Evolutionary conservation across 1,140 invertebrate species (phyloP).

Genomic region (Amphibalanus amphitrite): DNA sequence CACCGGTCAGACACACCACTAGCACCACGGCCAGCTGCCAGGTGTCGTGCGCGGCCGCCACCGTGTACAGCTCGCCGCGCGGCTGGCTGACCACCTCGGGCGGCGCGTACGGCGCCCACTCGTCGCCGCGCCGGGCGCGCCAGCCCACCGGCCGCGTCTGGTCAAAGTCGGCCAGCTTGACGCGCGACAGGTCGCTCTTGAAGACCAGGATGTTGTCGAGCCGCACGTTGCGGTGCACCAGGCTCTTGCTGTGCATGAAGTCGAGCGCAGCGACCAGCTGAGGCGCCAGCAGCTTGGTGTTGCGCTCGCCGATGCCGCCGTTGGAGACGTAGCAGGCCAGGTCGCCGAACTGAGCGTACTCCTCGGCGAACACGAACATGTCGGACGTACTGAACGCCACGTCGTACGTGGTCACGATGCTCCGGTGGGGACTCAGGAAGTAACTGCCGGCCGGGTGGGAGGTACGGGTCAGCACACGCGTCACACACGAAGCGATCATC

Average conservation of each 20-base stretch:
- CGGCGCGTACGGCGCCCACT: slow-evolving; percentile 79
- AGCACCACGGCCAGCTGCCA: slow-evolving; percentile 93
- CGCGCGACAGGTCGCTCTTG: slow-evolving; percentile 67
- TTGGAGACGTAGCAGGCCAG: slow-evolving; percentile 69
- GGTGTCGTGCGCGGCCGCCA: slow-evolving; percentile 69
- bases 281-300: slow-evolving; percentile 53
- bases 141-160: slow-evolving; percentile 46
- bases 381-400: slow-evolving; percentile 72
- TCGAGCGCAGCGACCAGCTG: slow-evolving; percentile 77
- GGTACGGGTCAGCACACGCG: too few relatives aligned
- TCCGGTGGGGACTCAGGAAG: slow-evolving; percentile 58
- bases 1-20: slow-evolving; percentile 81
- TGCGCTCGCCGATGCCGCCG: slow-evolving; percentile 57
- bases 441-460: too few relatives aligned
- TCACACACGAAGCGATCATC: too few relatives aligned
- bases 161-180: slow-evolving; percentile 93
- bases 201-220: slow-evolving; percentile 58
- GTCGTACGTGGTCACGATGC: slow-evolving; percentile 73
- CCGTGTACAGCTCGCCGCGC: slow-evolving; percentile 48
- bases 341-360: slow-evolving; percentile 76
- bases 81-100: slow-evolving; percentile 75
- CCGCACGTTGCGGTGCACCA: slow-evolving; percentile 82
- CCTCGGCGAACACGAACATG: slow-evolving; percentile 73
- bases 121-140: slow-evolving; percentile 49
- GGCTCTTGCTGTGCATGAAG: slow-evolving; percentile 72